Percentiles rank a stretch among this genome's conserved stretches.
These are phyloP conservation scores for Onychostruthus taczanowskii DNA, from an alignment of 2,113 vertebrate genomes.

Conservation along the genomic window DNA sequence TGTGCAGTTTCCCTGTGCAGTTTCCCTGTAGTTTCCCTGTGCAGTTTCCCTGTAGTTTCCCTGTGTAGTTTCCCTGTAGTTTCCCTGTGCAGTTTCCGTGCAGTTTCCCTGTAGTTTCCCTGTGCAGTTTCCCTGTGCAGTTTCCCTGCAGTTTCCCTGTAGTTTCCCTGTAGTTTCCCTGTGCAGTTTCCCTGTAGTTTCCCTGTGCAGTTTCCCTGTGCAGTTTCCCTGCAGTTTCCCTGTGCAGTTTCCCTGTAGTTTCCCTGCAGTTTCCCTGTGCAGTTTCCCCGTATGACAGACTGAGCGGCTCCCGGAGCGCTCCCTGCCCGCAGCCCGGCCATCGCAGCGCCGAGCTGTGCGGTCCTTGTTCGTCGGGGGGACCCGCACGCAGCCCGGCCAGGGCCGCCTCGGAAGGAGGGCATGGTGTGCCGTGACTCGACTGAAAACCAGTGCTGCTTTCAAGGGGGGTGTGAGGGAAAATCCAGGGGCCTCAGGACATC, in stretches of 20 bases:
- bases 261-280: no score
- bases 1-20: background rate
- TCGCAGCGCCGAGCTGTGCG: slow-evolving; percentile 31
- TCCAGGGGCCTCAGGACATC: background rate
- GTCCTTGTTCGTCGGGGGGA: slow-evolving; percentile 26
- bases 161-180: background rate
- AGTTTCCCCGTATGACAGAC: background rate
- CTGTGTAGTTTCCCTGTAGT: no score
- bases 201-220: background rate
- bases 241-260: background rate
- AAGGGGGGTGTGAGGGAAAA: background rate
- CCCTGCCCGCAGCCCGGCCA: background rate
- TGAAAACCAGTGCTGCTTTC: background rate
- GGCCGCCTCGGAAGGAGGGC: background rate
- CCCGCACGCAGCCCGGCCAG: slow-evolving; percentile 53
- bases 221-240: no score
- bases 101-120: background rate
- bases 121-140: background rate
- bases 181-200: background rate
- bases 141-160: no score
- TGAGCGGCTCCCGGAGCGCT: background rate
- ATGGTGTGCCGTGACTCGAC: slow-evolving; percentile 26
- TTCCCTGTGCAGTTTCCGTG: background rate
- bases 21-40: background rate
- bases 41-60: no score